Conservation (phyloP, 1,140 invertebrate species). For the Drosophila tristis region DNA sequence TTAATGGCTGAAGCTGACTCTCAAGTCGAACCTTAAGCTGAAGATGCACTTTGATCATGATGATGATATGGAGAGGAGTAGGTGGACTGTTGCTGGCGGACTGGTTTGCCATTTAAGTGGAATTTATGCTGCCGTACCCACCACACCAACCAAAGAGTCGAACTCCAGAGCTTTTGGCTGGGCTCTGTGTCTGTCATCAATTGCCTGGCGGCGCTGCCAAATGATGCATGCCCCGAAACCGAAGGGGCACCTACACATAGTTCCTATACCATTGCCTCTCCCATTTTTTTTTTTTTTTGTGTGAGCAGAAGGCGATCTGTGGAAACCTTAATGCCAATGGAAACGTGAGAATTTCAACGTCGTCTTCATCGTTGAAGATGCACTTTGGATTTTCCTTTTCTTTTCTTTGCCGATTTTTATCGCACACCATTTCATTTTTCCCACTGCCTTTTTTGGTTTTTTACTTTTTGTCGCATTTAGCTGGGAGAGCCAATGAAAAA, state of each 20-base stretch:
- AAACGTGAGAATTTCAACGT: conserved; percentile 76
- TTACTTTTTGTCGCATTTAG: conserved; percentile 55
- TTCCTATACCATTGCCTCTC: background rate
- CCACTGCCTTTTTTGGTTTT: background rate
- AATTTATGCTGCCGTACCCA: conserved; percentile 75
- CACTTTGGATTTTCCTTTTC: conserved; percentile 48
- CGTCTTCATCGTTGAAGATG: conserved; percentile 67
- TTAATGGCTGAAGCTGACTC: conserved; percentile 56
- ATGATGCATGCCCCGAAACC: conserved; percentile 55
- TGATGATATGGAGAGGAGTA: conserved; percentile 32
- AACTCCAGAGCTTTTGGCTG: conserved; percentile 20
- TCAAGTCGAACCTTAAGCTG: conserved; percentile 32
- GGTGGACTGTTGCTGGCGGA: conserved; percentile 25
- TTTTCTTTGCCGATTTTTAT: conserved; percentile 64
- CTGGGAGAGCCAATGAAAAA: conserved; percentile 48
- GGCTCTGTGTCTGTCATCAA: conserved; percentile 61
- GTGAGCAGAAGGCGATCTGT: conserved; percentile 55
- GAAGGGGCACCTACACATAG: background rate
- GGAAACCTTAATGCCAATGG: conserved; percentile 78
- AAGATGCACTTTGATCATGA: conserved; percentile 53
- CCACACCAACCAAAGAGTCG: conserved; percentile 29
- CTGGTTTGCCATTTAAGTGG: conserved; percentile 77
- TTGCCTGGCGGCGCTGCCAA: conserved; percentile 57
- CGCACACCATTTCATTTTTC: conserved; percentile 59
- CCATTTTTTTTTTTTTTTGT: background rate